These are phyloP conservation scores for Nansenia antarctica DNA, from an alignment of 2,113 vertebrate species.

Conservation along the genomic window DNA sequence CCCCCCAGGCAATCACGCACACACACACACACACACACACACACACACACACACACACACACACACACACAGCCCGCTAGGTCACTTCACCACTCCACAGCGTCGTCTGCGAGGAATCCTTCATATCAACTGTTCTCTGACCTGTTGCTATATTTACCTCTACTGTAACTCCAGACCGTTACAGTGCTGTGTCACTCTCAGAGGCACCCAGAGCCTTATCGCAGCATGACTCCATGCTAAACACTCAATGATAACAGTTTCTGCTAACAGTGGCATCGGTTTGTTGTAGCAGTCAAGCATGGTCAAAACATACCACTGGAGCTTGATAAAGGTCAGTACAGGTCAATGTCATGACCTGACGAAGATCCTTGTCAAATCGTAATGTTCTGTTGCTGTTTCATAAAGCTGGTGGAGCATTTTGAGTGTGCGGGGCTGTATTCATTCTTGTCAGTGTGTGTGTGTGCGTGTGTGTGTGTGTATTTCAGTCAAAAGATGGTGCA, in stretches of 20 bases:
- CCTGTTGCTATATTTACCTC: slow-evolving; percentile 76
- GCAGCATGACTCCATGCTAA: slow-evolving; percentile 70
- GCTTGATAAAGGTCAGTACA: too few relatives aligned
- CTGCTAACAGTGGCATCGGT: slow-evolving; percentile 39
- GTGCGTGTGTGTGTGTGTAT: not conserved
- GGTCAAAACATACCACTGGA: too few relatives aligned
- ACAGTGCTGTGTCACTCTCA: slow-evolving; percentile 66
- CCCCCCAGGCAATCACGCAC: too few relatives aligned
- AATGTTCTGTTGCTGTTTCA: slow-evolving; percentile 24
- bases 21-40: not conserved
- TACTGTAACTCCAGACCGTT: slow-evolving; percentile 63
- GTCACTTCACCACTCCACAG: slow-evolving; percentile 56
- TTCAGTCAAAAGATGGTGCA: not conserved
- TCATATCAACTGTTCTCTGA: slow-evolving; percentile 74
- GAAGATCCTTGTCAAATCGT: too few relatives aligned
- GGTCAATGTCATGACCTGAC: too few relatives aligned
- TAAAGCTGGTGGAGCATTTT: not conserved
- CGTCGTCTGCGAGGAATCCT: slow-evolving; percentile 62
- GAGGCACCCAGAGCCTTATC: slow-evolving; percentile 56
- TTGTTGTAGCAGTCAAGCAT: too few relatives aligned
- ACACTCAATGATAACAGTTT: slow-evolving; percentile 31
- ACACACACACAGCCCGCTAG: slow-evolving; percentile 45
- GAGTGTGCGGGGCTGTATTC: slow-evolving; percentile 8
- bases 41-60: not conserved
- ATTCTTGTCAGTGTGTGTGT: slow-evolving; percentile 7